Base-by-base conservation (phyloP, 1,140 invertebrate species). In the Saxidomus purpurata region DNA sequence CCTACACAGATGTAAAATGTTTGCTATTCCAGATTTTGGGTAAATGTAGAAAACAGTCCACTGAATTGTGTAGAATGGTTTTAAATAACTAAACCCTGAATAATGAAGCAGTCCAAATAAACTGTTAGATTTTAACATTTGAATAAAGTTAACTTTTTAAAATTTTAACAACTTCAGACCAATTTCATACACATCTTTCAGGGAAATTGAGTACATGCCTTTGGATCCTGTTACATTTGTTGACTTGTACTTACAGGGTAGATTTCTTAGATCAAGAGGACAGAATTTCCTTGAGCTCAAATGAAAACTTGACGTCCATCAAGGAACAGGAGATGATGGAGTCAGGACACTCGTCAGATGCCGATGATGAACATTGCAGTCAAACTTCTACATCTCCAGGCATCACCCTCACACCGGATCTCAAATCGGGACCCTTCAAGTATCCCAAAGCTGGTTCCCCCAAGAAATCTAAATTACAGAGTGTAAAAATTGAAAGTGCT, bases 171-270 rank as follows among this genome's bases (percentile, higher is more conserved):
- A n/a, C n/a, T n/a, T n/a, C n/a, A n/a, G n/a, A n/a, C n/a, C n/a
- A n/a, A n/a, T n/a, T n/a, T n/a, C n/a, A n/a, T n/a, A n/a, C n/a
- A n/a, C n/a, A n/a, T n/a, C n/a, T n/a, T n/a, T n/a, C n/a, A n/a
- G n/a, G n/a, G n/a, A n/a, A n/a, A n/a, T n/a, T n/a, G n/a, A n/a
- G n/a, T n/a, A n/a, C n/a, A n/a, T n/a, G n/a, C n/a, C n/a, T n/a
- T n/a, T n/a, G n/a, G n/a, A n/a, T n/a, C n/a, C n/a, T n/a, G n/a
- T n/a, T n/a, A n/a, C n/a, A n/a, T n/a, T n/a, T n/a, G n/a, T n/a
- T n/a, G n/a, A n/a, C n/a, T n/a, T n/a, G n/a, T n/a, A 13, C 15
- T 87, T 88, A 22, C 86, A 88, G 86, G 22, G 17, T 88, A n/a
- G 76, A 43, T 13, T 67, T 55, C 52, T 17, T 87, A 11, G 86